These are phyloP conservation scores for Diadumene lineata DNA, from an alignment of 92 coral and sea anemone species.

Conservation along the genomic window DNA sequence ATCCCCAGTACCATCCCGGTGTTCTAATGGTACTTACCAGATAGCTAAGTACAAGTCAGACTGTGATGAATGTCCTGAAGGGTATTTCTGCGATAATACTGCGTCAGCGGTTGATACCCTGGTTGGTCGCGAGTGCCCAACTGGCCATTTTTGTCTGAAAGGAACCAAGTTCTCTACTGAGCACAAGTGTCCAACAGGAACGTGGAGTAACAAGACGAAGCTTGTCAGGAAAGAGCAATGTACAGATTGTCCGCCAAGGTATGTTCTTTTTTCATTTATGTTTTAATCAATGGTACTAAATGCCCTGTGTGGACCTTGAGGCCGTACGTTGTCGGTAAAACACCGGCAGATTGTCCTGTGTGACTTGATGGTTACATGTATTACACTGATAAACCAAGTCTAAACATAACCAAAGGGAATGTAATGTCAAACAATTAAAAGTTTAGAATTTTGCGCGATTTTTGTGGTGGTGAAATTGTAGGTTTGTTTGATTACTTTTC, in stretches of 20 bases:
- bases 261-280: not conserved
- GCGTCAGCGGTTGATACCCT: conserved; percentile 56
- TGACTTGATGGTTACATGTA: too few species aligned
- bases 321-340: too few species aligned
- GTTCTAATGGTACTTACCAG: conserved; percentile 93
- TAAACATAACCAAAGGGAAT: too few species aligned
- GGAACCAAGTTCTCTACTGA: conserved; percentile 82
- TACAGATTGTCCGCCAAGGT: conserved; percentile 89
- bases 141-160: conserved; percentile 59
- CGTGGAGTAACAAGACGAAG: conserved; percentile 88
- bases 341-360: too few species aligned
- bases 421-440: too few species aligned
- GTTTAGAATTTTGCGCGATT: too few species aligned
- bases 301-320: too few species aligned
- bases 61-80: conserved; percentile 73
- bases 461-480: not conserved
- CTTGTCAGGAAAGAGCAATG: conserved; percentile 77
- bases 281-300: too few species aligned
- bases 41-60: conserved; percentile 53
- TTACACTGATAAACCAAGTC: too few species aligned
- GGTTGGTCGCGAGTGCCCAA: conserved; percentile 70
- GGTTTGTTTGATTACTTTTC: not conserved
- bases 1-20: conserved; percentile 68
- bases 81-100: conserved; percentile 93
- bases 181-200: conserved; percentile 77